Base-by-base conservation (phyloP, 2,113 vertebrate species). In the Carollia perspicillata region DNA sequence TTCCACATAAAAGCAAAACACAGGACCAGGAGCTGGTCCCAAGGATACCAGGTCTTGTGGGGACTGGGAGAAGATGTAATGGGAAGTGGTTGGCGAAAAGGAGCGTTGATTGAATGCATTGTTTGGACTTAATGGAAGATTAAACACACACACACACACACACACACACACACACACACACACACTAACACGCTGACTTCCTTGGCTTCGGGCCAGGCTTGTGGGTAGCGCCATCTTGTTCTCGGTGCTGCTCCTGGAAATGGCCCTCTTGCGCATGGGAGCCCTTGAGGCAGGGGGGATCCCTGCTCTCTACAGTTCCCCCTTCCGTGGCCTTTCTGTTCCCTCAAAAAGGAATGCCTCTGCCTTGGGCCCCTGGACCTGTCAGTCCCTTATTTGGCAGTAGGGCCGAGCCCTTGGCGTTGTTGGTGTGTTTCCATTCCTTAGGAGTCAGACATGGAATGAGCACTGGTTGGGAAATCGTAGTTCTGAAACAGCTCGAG, bases 381-480 rank as follows among this genome's bases (percentile, higher is more conserved):
- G 11, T 30, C 75, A 58, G 28, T 17, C 69, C 96, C 90, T 89
- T 83, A 84, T 93, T 87, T 96, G 84, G 95, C 18, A 30, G 40
- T 37, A 60, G 55, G 85, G 40, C 93, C 49, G 40, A 69, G 90
- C 6, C 63, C 91, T 71, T 93, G 87, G 86, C 90, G n/a, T 13
- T 13, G n/a, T 66, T 81, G 66, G 44, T 81, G 90, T 96, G 83
- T 94, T 78, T 94, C 92, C 69, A 71, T 95, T 96, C 95, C 89
- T 95, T 40, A 42, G 60, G 92, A 81, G 86, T 92, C 84, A 90
- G 79, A 89, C 75, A 58, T 72, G 66, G 87, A 95, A 77, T 35
- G 75, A 92, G 72, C 16, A 12, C 65, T 80, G 79, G 44, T 79
- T 94, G 66, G 53, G 84, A 84, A 90, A 66, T 94, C 69, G 68